These are phyloP conservation scores for Stenichneumon culpator DNA, from an alignment of 2,888 invertebrate species.

Conservation along the genomic window DNA sequence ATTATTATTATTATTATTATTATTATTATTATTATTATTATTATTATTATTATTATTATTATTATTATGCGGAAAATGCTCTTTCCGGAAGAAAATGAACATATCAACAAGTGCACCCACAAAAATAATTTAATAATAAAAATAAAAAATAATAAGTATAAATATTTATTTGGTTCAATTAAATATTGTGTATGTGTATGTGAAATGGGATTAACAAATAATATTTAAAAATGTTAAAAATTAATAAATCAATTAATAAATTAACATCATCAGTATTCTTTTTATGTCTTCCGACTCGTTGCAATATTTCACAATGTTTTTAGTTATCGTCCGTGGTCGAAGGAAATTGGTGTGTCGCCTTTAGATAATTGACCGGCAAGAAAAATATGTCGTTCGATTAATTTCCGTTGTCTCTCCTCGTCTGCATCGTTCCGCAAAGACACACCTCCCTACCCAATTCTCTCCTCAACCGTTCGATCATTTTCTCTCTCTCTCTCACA, in stretches of 20 bases:
- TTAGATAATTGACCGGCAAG: background rate
- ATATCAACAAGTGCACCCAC: no score
- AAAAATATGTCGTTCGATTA: background rate
- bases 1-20: no score
- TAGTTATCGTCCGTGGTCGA: background rate
- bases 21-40: no score
- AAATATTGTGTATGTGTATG: no score
- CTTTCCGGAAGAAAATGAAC: no score
- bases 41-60: no score
- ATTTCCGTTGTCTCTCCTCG: constrained; percentile 39
- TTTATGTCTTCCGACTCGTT: background rate
- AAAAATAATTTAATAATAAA: no score
- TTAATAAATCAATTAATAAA: background rate
- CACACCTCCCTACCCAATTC: background rate
- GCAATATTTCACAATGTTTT: background rate
- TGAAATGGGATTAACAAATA: background rate
- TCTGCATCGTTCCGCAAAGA: constrained; percentile 7
- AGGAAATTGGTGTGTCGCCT: background rate
- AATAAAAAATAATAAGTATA: no score
- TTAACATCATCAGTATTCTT: no score
- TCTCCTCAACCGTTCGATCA: background rate
- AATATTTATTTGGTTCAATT: no score
- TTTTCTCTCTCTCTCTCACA: background rate
- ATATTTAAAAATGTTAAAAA: background rate
- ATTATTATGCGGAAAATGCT: no score